Evolutionary conservation across 2,797 vertebrate species (phyloP), one percentile per base, ranked within the genome.

Genomic region (Potorous gilbertii): DNA sequence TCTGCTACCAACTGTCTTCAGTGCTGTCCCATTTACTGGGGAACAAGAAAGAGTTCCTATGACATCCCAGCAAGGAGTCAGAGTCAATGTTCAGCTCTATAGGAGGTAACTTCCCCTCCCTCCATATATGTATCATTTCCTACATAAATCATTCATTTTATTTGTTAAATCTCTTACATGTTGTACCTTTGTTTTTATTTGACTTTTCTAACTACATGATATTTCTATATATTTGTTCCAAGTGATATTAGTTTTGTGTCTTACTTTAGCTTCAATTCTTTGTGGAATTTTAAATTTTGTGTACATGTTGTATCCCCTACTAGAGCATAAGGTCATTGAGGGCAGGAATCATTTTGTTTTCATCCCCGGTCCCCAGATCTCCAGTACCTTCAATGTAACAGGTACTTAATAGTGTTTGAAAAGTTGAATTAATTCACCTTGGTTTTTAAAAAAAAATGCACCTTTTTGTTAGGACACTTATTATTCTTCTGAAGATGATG

Each of bases 401-500:
- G 2, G 21, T 81, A 8, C 6, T 56, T 28, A 62, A 55, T 56
- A 52, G 31, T n/a, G 62, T 92, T 91, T 54, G 34, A 91, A 91
- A 91, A 13, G 21, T 93, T 93, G 27, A 46, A 46, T 46, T 87
- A 92, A 90, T 91, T 89, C 34, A 8, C 55, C 31, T 8, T 46
- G 74, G 1, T n/a, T n/a, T 66, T 66, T 50, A 50, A n/a, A n/a
- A 6, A 21, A 21, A 24, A 56, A 74, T n/a, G 62, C 34, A n/a
- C 18, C 10, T 74, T 74, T 40, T 8, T 74, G 52, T 14, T 16
- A 54, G 94, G 62, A 27, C 56, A 55, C 54, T 56, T 91, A 50
- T 92, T 92, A 90, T 52, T n/a, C 55, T 93, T 92, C 57, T 59
- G 56, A 92, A 90, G 14, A 95, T 50, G 56, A 55, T 74, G 14